phyloP scores from a whole-genome alignment of 2,113 vertebrate genomes.

The Leucopsar rothschildi region DNA sequence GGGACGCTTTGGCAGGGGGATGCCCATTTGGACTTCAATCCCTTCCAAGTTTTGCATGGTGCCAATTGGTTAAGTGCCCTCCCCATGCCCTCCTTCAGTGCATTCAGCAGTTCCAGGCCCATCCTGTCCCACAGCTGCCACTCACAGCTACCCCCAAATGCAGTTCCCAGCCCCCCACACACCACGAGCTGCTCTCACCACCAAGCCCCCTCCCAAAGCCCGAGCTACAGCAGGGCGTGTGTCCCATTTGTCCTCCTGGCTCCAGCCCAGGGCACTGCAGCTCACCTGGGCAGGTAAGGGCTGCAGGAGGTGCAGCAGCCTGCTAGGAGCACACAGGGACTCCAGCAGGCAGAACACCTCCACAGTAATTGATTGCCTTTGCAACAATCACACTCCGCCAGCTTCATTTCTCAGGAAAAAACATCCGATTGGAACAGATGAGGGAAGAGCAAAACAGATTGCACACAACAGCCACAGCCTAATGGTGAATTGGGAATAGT shows the following conservation, averaged over 20 bases:
- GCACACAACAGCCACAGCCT: not conserved
- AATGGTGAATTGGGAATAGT: not conserved
- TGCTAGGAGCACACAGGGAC: not conserved
- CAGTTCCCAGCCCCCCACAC: not conserved
- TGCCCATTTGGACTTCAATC: not conserved
- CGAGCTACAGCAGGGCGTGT: not conserved
- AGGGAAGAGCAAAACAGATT: constrained; percentile 59
- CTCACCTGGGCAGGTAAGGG: not conserved
- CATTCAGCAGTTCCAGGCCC: not conserved
- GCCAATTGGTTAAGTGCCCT: not conserved
- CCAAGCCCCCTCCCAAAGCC: not conserved
- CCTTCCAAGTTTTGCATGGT: not conserved
- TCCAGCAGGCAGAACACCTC: not conserved
- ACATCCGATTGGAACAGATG: constrained; percentile 21
- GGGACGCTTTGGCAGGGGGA: not conserved
- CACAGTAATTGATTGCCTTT: constrained; percentile 32
- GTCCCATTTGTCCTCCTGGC: not conserved
- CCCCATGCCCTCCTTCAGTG: not conserved
- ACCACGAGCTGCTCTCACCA: not conserved
- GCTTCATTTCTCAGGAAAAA: constrained; percentile 23
- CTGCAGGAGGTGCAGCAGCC: not conserved
- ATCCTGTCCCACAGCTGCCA: not conserved
- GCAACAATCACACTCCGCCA: not conserved
- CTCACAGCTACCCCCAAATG: not conserved
- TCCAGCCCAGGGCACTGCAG: not conserved